Conservation (phyloP, 2,888 invertebrate species). For the Ormyrus nitidulus region DNA sequence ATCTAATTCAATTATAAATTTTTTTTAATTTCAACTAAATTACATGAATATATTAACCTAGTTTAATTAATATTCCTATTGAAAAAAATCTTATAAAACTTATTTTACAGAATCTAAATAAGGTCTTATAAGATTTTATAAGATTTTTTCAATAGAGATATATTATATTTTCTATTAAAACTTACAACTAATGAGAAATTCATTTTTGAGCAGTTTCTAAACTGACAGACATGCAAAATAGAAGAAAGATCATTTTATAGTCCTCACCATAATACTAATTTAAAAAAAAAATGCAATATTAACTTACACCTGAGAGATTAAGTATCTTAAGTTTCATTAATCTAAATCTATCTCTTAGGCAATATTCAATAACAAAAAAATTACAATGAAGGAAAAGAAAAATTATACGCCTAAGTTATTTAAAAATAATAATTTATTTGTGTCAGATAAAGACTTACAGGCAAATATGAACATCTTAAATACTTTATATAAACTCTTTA, state of each 20-base stretch:
- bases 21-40: too few species aligned
- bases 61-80: too few species aligned
- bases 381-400: constrained; percentile 24
- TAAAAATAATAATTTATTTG: constrained; percentile 52
- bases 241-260: constrained; percentile 25
- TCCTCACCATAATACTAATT: background rate
- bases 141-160: background rate
- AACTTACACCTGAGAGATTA: constrained; percentile 35
- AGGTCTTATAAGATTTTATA: background rate
- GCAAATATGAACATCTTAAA: constrained; percentile 42
- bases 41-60: too few species aligned
- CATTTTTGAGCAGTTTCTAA: constrained; percentile 28
- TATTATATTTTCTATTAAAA: background rate
- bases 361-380: constrained; percentile 31
- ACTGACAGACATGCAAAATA: constrained; percentile 5
- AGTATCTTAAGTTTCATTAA: constrained; percentile 38
- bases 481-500: constrained; percentile 37
- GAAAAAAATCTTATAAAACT: constrained; percentile 1
- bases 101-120: constrained; percentile 4
- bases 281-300: constrained; percentile 9
- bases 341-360: constrained; percentile 21
- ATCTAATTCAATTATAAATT: too few species aligned
- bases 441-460: constrained; percentile 51
- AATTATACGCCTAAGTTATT: constrained; percentile 11
- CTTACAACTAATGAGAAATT: constrained; percentile 42